phyloP scores from a whole-genome alignment of 2,888 invertebrate species.

The Anorthoa munda region DNA sequence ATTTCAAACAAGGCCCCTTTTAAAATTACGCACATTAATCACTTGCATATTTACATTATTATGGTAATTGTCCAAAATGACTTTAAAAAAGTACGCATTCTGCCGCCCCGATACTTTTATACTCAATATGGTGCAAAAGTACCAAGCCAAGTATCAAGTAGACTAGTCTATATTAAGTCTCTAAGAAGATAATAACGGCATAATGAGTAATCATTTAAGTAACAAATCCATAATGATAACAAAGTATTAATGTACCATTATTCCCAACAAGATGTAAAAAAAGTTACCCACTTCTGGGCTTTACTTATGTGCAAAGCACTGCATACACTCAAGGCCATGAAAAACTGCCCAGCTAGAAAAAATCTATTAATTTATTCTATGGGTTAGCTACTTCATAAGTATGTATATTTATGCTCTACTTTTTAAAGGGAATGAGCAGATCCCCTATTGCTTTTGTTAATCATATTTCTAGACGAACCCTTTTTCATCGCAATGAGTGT shows the following conservation, averaged over 20 bases:
- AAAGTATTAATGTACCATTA: constrained; percentile 62
- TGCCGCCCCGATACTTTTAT: constrained; percentile 54
- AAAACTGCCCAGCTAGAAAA: constrained; percentile 48
- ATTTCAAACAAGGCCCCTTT: constrained; percentile 69
- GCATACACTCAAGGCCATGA: constrained; percentile 42
- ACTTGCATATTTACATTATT: constrained; percentile 71
- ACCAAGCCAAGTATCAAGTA: constrained; percentile 41
- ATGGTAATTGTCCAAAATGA: constrained; percentile 66
- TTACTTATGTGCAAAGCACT: constrained; percentile 49
- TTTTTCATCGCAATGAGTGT: constrained; percentile 65
- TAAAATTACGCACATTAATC: constrained; percentile 60
- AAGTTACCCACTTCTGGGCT: constrained; percentile 39
- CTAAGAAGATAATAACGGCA: constrained; percentile 41
- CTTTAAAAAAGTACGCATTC: constrained; percentile 62
- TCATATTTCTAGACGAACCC: constrained; percentile 48
- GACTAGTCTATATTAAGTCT: constrained; percentile 53
- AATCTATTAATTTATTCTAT: constrained; percentile 48
- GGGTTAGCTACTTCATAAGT: constrained; percentile 57
- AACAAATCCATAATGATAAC: constrained; percentile 63
- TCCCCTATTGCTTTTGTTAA: constrained; percentile 60
- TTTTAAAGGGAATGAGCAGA: constrained; percentile 59
- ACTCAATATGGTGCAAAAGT: constrained; percentile 47
- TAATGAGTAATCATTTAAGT: constrained; percentile 60
- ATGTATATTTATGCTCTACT: constrained; percentile 56
- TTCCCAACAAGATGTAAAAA: constrained; percentile 60